Evolutionary conservation across 1,140 invertebrate species (phyloP).

Genomic region (Apis laboriosa): DNA sequence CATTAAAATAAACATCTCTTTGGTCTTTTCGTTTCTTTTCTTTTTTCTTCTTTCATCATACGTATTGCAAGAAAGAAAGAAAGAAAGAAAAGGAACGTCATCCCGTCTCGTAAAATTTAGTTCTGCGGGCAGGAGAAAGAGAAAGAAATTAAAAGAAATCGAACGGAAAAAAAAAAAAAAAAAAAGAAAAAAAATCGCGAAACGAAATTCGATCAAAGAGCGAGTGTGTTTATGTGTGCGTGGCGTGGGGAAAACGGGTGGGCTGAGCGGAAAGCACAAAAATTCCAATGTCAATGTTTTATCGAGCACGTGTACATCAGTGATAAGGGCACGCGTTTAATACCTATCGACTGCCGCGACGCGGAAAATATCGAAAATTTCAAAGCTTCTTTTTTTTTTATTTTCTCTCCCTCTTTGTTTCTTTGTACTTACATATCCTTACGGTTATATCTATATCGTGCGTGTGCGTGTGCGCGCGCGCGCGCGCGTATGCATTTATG

Average conservation of each 20-base stretch:
- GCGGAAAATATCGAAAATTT: slow-evolving; percentile 47
- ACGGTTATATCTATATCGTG: slow-evolving; percentile 4
- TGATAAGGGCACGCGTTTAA: slow-evolving; percentile 29
- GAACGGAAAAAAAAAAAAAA: not conserved
- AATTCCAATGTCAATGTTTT: not conserved
- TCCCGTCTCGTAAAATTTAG: slow-evolving; percentile 35
- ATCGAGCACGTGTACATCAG: not conserved
- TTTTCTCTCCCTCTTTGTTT: not conserved
- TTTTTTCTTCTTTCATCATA: not conserved
- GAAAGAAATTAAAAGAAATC: not conserved
- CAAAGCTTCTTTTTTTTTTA: slow-evolving; percentile 32
- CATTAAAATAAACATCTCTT: slow-evolving; percentile 67
- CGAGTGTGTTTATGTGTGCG: too few species aligned
- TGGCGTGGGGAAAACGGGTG: not conserved
- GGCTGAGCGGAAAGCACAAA: not conserved
- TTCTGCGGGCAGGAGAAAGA: not conserved
- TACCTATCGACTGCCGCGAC: slow-evolving; percentile 42
- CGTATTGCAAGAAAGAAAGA: slow-evolving; percentile 30
- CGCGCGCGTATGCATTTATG: not conserved
- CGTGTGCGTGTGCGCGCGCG: not conserved
- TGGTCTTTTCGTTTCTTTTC: slow-evolving; percentile 54
- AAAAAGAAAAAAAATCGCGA: not conserved
- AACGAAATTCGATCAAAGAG: slow-evolving; percentile 4
- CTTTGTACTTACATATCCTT: slow-evolving; percentile 61
- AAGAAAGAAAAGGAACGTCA: slow-evolving; percentile 42